Base-by-base conservation (phyloP, 2,113 vertebrate genomes). In the Erinaceus europaeus region DNA sequence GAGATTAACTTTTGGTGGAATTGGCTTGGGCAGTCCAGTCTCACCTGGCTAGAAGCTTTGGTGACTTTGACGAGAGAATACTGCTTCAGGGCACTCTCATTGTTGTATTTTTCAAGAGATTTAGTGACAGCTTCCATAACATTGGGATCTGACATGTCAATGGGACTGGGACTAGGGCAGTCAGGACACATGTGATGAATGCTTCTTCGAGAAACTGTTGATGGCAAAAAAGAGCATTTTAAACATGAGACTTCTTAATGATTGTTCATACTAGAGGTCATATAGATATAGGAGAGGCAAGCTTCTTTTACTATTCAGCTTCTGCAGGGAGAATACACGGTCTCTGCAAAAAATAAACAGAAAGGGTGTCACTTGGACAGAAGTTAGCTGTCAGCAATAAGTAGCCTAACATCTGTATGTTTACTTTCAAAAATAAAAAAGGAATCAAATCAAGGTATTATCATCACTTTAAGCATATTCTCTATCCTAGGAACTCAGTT, bases 41-140 rank as follows among this genome's bases (percentile, higher is more conserved):
- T 93, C 94, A 97, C 97, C 96, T 97, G 96, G 44, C 9, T 44
- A 44, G 75, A 93, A 74, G 80, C 94, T 76, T 20, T 93, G 68
- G 91, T 96, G 90, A 98, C 42, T 69, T 91, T 95, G 80, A 94
- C 27, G 2, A 97, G 11, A 81, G 90, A 82, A 57, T 97, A 97
- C 27, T 95, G 89, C 86, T 95, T 94, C 0, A 23, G 79, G 46
- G 93, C 10, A 17, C 55, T 96, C 50, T 94, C 5, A 0, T 0
- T n/a, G 52, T 97, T 97, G 91, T 93, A 95, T 68, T 95, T 96
- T 68, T 57, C 93, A 67, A 98, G 96, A 29, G 88, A 84, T 75
- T 69, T 57, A 2, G 0, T 36, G 32, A 86, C 96, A 86, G 93
- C 1, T 52, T 96, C 67, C 83, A 91, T 36, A 90, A 92, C 93